Conservation (phyloP, 1,140 invertebrate genomes). For the Neodiprion virginianus region DNA sequence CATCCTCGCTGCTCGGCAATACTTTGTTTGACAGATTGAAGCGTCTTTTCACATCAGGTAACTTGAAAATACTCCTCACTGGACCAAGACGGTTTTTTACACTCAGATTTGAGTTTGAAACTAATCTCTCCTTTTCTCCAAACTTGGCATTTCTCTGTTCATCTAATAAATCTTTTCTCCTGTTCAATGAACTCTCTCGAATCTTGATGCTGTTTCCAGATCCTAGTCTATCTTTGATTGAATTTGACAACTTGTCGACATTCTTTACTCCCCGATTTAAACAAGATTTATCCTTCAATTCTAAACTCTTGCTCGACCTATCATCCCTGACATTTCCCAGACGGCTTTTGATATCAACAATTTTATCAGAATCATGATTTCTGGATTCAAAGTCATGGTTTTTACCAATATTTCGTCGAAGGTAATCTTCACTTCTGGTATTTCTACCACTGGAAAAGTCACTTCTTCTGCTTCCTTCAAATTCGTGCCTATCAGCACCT, state of each 20-base stretch:
- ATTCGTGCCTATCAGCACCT: constrained; percentile 28
- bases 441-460: constrained; percentile 30
- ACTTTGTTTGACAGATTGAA: constrained; percentile 47
- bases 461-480: constrained; percentile 27
- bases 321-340: constrained; percentile 34
- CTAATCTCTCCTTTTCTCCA: constrained; percentile 41
- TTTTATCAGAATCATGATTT: constrained; percentile 26
- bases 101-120: constrained; percentile 56
- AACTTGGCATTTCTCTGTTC: constrained; percentile 22
- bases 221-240: constrained; percentile 49
- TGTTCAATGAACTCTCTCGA: constrained; percentile 22
- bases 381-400: constrained; percentile 26
- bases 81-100: constrained; percentile 58
- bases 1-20: constrained; percentile 61
- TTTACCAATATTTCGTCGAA: constrained; percentile 5
- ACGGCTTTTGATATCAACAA: constrained; percentile 39
- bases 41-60: constrained; percentile 28
- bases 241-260: constrained; percentile 30
- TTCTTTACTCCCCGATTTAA: constrained; percentile 20
- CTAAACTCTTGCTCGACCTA: constrained; percentile 26
- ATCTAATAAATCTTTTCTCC: constrained; percentile 51
- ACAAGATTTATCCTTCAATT: constrained; percentile 31
- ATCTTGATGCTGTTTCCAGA: neutral
- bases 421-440: constrained; percentile 22
- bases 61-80: constrained; percentile 52